Evolutionary conservation across 2,113 vertebrate species (phyloP).

Genomic region (Rhombomys opimus): DNA sequence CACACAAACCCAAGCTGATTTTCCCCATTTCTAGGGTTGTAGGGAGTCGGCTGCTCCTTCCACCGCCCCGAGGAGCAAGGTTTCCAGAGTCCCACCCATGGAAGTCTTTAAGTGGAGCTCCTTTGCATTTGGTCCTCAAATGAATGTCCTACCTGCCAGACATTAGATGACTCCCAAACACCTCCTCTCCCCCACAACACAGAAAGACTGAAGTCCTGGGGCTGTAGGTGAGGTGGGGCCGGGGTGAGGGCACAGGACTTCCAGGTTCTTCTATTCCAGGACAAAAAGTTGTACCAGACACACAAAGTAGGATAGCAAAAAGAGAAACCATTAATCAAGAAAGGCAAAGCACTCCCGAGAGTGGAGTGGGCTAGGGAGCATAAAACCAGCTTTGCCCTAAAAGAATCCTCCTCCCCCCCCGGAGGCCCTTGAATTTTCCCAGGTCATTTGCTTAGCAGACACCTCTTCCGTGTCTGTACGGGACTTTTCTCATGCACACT

Average conservation of each 20-base stretch:
- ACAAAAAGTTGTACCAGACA: not conserved
- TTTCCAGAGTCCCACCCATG: not conserved
- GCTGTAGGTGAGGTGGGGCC: not conserved
- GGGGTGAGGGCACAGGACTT: not conserved
- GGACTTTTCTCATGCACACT: not conserved
- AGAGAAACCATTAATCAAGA: not conserved
- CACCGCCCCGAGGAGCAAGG: not conserved
- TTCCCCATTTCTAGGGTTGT: not conserved
- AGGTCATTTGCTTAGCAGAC: not conserved
- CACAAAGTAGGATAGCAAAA: not conserved
- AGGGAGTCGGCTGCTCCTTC: not conserved
- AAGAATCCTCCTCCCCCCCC: not conserved
- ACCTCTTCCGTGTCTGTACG: not conserved
- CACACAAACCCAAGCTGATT: not conserved
- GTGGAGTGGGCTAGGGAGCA: not conserved
- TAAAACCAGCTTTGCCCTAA: accelerated
- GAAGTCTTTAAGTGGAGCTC: not conserved
- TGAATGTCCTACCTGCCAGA: not conserved
- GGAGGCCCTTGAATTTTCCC: not conserved
- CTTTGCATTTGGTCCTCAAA: not conserved
- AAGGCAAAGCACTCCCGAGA: not conserved
- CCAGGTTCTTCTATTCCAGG: not conserved
- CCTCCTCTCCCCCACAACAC: not conserved
- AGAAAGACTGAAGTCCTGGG: not conserved
- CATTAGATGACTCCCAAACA: not conserved